Base-by-base conservation (phyloP, 2,888 invertebrate genomes). In the Seira ritae region DNA sequence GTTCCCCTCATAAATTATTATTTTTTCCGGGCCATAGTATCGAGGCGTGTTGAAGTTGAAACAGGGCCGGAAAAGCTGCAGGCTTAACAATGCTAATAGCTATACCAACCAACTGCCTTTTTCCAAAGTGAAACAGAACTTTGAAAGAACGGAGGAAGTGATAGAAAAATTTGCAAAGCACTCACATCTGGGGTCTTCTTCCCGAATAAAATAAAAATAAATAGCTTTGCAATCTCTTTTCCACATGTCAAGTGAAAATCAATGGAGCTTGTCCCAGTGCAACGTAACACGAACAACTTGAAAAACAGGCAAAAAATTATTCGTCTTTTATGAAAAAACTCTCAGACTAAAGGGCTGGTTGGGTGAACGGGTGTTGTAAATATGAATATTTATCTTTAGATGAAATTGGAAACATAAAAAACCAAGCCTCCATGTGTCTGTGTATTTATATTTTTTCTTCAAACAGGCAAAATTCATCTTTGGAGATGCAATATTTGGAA, bases 181-280 rank as follows among this genome's bases (percentile, higher is more conserved):
- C 6, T 50, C 50, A 50, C 50, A 50, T 50, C 50, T 50, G 50
- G 3, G 50, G 50, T 50, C 50, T 50, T 50, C 50, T 15, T 50
- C 50, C 15, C 17, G 50, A 50, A 50, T 50, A 50, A 50, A 50
- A 50, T 50, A 50, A 50, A 50, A 50, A 50, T 50, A 50, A 50
- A 50, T 50, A 50, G 50, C 50, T 50, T 50, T 50, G 50, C 50
- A 50, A 50, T 50, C 50, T 15, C 15, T 50, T 50, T n/a, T 50
- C 50, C 50, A 15, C 50, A 50, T 50, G 50, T 50, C 50, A 50
- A 50, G 50, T 50, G 50, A 50, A 50, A 50, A 50, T 50, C 50
- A 50, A 50, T 50, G 17, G 50, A 50, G 17, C 50, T 8, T 50
- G 3, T n/a, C 15, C 50, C 50, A 50, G 50, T 50, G 50, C 31